Evolutionary conservation across 1,140 invertebrate genomes (phyloP).

Genomic region (Drosophila ficusphila): DNA sequence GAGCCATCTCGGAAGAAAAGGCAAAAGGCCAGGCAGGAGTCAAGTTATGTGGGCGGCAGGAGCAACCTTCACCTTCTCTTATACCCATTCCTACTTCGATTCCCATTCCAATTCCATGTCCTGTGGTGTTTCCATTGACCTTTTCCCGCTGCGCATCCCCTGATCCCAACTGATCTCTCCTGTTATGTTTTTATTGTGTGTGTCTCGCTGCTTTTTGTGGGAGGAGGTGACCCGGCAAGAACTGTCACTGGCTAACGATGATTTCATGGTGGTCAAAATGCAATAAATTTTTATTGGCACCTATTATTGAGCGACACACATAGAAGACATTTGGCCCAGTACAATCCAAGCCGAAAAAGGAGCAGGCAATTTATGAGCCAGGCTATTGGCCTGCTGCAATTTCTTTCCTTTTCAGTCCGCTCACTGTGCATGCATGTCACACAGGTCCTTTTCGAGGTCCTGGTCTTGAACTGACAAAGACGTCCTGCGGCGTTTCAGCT

Average conservation of each 20-base stretch:
- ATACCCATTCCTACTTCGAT: too few relatives aligned
- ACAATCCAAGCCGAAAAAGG: conserved; percentile 21
- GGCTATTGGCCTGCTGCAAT: conserved; percentile 40
- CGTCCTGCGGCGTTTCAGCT: conserved; percentile 56
- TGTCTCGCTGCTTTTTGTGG: too few relatives aligned
- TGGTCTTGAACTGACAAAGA: conserved; percentile 38
- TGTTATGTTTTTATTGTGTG: conserved; percentile 21
- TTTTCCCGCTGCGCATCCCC: conserved; percentile 42
- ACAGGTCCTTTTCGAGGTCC: conserved; percentile 50
- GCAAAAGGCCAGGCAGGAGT: conserved; percentile 52
- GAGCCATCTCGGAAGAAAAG: conserved; percentile 45
- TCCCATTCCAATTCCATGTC: conserved; percentile 8
- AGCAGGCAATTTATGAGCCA: conserved; percentile 66
- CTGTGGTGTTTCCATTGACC: conserved; percentile 71
- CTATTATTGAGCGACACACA: conserved; percentile 67
- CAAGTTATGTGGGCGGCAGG: conserved; percentile 54
- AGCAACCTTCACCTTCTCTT: conserved; percentile 8
- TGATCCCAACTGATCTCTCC: conserved; percentile 13
- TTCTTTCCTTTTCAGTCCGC: conserved; percentile 24
- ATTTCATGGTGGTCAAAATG: conserved; percentile 84
- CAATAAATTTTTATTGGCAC: conserved; percentile 83
- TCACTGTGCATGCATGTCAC: conserved; percentile 72
- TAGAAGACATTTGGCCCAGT: conserved; percentile 15
- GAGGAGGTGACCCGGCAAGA: conserved; percentile 16
- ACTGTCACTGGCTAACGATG: conserved; percentile 72